A percentile compares a stretch with the other conserved stretches of the same genome.
These are phyloP conservation scores for Pocota personata DNA, from an alignment of 2,888 invertebrate species.

Conservation along the genomic window DNA sequence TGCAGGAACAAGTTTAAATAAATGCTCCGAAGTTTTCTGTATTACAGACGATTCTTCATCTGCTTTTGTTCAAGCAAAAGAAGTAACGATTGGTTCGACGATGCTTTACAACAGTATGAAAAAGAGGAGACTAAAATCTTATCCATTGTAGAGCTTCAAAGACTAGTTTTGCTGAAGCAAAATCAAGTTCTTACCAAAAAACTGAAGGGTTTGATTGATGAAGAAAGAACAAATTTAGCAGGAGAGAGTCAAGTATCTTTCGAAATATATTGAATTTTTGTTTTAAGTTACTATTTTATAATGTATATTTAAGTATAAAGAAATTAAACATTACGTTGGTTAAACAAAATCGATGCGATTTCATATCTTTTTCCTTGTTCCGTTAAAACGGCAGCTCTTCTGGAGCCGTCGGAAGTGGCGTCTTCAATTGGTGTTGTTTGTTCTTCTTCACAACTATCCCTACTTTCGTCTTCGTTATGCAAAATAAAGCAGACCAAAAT, in stretches of 20 bases:
- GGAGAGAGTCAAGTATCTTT: neutral
- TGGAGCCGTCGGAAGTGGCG: neutral
- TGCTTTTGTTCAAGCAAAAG: constrained; percentile 15
- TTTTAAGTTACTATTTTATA: neutral
- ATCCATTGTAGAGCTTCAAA: neutral
- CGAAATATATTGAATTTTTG: neutral
- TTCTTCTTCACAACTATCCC: neutral
- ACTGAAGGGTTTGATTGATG: neutral
- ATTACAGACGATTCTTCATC: constrained; percentile 2
- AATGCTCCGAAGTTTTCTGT: neutral
- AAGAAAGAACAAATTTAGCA: constrained; percentile 6
- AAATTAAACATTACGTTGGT: neutral
- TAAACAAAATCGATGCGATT: neutral
- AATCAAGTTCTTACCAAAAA: constrained; percentile 11
- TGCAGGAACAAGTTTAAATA: constrained; percentile 1
- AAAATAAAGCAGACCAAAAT: neutral
- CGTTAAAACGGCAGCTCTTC: neutral
- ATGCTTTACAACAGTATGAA: no score
- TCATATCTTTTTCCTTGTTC: neutral
- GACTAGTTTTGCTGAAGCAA: constrained; percentile 12
- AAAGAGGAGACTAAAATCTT: constrained; percentile 16
- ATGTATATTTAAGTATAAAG: neutral
- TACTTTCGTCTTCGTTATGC: neutral
- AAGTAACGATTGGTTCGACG: no score
- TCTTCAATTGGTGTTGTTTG: neutral